Percentiles rank a stretch among this genome's conserved stretches.
Conservation (phyloP, 2,113 vertebrate species). For the Pholis gunnellus region DNA sequence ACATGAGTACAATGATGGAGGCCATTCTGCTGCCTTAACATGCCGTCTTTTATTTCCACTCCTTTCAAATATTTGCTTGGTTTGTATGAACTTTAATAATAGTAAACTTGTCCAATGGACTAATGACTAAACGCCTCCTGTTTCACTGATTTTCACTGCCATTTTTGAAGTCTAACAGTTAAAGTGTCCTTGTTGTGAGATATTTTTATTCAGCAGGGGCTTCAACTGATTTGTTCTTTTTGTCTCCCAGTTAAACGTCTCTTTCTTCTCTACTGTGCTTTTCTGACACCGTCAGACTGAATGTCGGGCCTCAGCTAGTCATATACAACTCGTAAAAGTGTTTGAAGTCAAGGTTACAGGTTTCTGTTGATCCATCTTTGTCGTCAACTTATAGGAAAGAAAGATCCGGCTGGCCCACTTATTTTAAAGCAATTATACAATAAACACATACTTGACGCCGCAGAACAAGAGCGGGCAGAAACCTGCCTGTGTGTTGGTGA, state of each 20-base stretch:
- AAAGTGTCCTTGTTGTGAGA: not conserved
- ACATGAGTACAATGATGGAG: not conserved
- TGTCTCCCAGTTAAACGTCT: not conserved
- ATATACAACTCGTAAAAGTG: not conserved
- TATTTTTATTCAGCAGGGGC: not conserved
- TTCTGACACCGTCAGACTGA: not conserved
- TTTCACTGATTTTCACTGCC: not conserved
- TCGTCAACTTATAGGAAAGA: not conserved
- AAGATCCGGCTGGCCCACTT: not conserved
- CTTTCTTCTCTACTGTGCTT: not conserved
- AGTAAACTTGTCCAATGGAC: not conserved
- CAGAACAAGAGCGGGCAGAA: constrained; percentile 44
- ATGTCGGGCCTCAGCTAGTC: not conserved
- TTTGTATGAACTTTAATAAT: not conserved
- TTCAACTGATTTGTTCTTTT: not conserved
- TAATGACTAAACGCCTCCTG: not conserved
- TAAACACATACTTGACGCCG: constrained; percentile 44
- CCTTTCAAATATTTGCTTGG: not conserved
- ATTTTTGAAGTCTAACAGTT: not conserved
- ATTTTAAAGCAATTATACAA: constrained; percentile 32
- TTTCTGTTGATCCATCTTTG: not conserved
- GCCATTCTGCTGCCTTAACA: not conserved
- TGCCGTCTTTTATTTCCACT: not conserved
- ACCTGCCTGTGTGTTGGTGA: not conserved
- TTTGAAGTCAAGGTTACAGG: not conserved